Evolutionary conservation across 2,113 vertebrate species (phyloP), one percentile per base, ranked within the genome.

Genomic region (Nematolebias whitei): DNA sequence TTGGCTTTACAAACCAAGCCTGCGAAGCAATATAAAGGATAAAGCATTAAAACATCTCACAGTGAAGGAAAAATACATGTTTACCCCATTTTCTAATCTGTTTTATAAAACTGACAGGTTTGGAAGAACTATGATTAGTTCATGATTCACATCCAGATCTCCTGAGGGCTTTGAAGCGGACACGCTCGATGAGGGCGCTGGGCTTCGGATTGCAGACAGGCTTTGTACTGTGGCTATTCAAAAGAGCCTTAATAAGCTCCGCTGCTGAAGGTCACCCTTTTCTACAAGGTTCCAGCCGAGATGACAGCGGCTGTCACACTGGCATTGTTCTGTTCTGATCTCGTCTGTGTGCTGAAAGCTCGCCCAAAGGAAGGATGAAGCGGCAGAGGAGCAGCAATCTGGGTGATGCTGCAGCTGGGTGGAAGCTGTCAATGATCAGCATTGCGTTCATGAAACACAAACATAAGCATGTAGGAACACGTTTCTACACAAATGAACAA

Each of bases 1-100:
- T 57, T 47, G 66, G 75, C 51, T 79, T 83, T 53, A 53, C 2
- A 57, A 81, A 79, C 47, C 76, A 58, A 85, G 78, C 67, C 60
- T 57, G 49, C 68, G 68, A 84, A 87, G 85, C 84, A 90, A 91
- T 87, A 88, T 57, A 67, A 72, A 32, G 68, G 63, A 81, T 78
- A 52, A 57, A 58, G 47, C 70, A 60, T 20, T 6, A 29, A 53
- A 65, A 41, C 43, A 49, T 79, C 41, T 79, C 45, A 5, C 18
- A n/a, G 47, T 54, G 63, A 68, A 53, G 51, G 71, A 52, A 57
- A 69, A 53, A 67, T 13, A 66, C 29, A 35, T 56, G 50, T 59
- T 70, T 71, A 65, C 57, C 68, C 44, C 60, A 38, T 71, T 57
- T 59, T 54, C 49, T 80, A 61, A 73, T 74, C 66, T 75, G 68